phyloP scores from a whole-genome alignment of 1,140 invertebrate species.

The Chrysoperla carnea region DNA sequence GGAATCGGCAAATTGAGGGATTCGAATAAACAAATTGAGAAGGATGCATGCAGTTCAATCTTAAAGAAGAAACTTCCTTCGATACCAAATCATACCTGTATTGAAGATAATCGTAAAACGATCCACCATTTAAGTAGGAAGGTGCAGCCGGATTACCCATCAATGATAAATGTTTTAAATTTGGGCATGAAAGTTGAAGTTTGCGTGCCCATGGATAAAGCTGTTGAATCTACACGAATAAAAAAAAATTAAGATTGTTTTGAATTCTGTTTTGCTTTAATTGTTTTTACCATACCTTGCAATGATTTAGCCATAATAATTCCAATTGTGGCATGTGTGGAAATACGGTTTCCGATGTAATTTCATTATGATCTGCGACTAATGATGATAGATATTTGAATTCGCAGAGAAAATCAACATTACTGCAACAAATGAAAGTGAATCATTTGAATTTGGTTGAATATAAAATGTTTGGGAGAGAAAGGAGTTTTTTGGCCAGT shows the following conservation, averaged over 20 bases:
- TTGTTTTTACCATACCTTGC: constrained; percentile 22
- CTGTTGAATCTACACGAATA: constrained; percentile 30
- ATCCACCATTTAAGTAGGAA: constrained; percentile 54
- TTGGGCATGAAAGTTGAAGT: constrained; percentile 42
- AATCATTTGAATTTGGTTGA: constrained; percentile 3
- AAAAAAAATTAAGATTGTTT: background rate
- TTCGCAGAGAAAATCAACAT: constrained; percentile 43
- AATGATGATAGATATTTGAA: constrained; percentile 50
- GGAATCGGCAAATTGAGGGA: too few species aligned
- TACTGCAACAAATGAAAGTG: constrained; percentile 27
- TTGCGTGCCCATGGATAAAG: constrained; percentile 51
- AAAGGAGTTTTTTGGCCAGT: too few species aligned
- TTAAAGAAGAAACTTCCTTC: too few species aligned
- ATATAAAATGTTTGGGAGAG: too few species aligned
- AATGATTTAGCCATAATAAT: constrained; percentile 63
- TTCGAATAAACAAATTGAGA: too few species aligned
- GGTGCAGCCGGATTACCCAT: constrained; percentile 66
- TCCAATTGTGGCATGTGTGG: constrained; percentile 47
- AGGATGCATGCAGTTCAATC: too few species aligned
- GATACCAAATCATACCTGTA: constrained; percentile 39
- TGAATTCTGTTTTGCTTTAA: background rate
- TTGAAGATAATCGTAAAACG: constrained; percentile 55
- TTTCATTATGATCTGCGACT: constrained; percentile 55
- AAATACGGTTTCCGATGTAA: constrained; percentile 41
- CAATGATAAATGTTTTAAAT: constrained; percentile 45